phyloP scores from a whole-genome alignment of 2,888 invertebrate genomes.

The Rhamnusium bicolor region DNA sequence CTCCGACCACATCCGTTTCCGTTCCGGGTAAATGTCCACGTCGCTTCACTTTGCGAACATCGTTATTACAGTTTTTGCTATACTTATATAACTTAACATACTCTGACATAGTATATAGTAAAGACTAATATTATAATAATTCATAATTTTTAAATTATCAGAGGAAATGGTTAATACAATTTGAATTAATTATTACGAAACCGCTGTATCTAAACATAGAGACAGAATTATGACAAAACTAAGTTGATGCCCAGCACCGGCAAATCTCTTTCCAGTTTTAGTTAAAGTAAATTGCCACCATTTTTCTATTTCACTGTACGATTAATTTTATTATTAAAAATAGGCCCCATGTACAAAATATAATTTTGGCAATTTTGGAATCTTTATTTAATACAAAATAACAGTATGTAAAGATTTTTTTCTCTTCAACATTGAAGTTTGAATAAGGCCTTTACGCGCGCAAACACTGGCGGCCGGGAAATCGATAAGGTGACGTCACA shows the following conservation, averaged over 20 bases:
- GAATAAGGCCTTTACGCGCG: too few species aligned
- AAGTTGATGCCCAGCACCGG: neutral
- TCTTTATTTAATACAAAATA: too few species aligned
- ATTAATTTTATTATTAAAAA: neutral
- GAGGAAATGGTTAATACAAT: neutral
- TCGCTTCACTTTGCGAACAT: conserved; percentile 32
- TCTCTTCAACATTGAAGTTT: too few species aligned
- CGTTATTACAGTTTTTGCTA: conserved; percentile 29
- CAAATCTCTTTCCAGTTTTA: neutral
- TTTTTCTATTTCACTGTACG: neutral
- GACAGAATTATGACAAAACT: neutral
- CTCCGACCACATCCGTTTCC: conserved; percentile 68
- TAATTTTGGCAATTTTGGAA: too few species aligned
- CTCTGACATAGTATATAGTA: neutral
- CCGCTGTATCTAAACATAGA: neutral
- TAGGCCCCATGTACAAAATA: too few species aligned
- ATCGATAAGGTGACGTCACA: too few species aligned
- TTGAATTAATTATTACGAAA: neutral
- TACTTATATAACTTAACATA: conserved; percentile 1
- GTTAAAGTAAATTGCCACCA: neutral
- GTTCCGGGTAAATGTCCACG: conserved; percentile 51
- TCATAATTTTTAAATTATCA: neutral
- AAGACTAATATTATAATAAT: neutral
- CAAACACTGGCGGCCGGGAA: too few species aligned
- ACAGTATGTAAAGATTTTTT: too few species aligned